Evolutionary conservation across 30 jellyfish, hydroid and myxozoan genomes (phyloP), one percentile per base, ranked within the genome.

Genomic region (Sanderia malayensis): DNA sequence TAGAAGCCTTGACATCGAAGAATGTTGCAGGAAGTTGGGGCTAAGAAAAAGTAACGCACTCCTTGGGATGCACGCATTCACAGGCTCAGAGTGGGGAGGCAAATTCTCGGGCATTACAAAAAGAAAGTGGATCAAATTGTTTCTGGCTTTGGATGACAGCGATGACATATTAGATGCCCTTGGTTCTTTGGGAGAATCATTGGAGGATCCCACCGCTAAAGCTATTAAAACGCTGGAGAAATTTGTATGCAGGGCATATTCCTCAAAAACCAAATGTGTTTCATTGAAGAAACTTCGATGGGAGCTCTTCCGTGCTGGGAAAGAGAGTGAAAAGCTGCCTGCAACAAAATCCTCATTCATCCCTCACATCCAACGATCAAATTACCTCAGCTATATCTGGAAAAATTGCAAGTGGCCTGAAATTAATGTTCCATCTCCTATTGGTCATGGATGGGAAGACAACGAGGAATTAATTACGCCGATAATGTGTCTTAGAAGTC

Each of bases 61-160:
- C 52, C 52, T 37, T 37, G 52, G 52, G 13, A 37, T 37, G 52
- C 52, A 37, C 52, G 52, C 52, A 37, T 37, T 37, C 52, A 37
- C 52, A 37, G 52, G 13, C 13, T 37, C 52, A 37, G 52, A 37
- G 10, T 37, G 52, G 52, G 52, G 52, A 37, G 52, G 52, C 13
- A 37, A 37, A 37, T 37, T 37, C 52, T 37, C 52, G 13, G 52
- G 52, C 6, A 37, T 37, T 37, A 13, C 52, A 37, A 37, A 37
- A 37, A 37, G 52, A n/a, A 37, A 37, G 52, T 37, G 52, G 52
- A 37, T 37, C 10, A 37, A 37, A 37, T 37, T 37, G 52, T 37
- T 37, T 37, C 52, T 37, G 52, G 52, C 6, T 37, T 37, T 37
- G 52, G 52, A 37, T 37, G 52, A 37, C 52, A 37, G 52, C 52